A percentile compares a stretch with the other conserved stretches of the same genome.
Evolutionary conservation across 1,140 invertebrate species (phyloP).

Genomic region (Pseudomyrmex cubaensis): DNA sequence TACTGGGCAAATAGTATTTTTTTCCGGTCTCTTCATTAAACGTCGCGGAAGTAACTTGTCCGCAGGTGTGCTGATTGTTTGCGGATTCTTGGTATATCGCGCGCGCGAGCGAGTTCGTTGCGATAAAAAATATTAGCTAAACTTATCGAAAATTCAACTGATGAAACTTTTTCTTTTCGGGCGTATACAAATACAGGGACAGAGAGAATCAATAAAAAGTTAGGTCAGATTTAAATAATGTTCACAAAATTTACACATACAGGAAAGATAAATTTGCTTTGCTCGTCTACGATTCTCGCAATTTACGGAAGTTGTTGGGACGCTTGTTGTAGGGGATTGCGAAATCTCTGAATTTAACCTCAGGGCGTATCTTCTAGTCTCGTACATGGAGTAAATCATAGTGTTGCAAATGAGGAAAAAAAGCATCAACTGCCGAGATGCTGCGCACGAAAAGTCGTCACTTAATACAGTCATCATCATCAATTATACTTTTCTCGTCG

Average conservation of each 20-base stretch:
- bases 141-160: conserved; percentile 30
- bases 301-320: background rate
- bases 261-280: background rate
- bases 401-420: background rate
- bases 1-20: conserved; percentile 51
- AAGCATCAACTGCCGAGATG: conserved; percentile 14
- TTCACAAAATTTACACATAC: background rate
- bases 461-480: conserved; percentile 47
- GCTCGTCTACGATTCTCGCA: background rate
- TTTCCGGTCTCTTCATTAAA: conserved; percentile 52
- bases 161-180: conserved; percentile 11
- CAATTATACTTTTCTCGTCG: conserved; percentile 40
- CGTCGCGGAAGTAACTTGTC: conserved; percentile 48
- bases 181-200: background rate
- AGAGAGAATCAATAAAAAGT: conserved; percentile 2
- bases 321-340: background rate
- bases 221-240: background rate
- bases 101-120: background rate
- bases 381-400: conserved; percentile 12
- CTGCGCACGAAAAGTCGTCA: conserved; percentile 37
- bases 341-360: conserved; percentile 16
- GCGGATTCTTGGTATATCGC: conserved; percentile 7
- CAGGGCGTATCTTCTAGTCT: conserved; percentile 8
- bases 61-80: conserved; percentile 41
- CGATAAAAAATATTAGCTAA: conserved; percentile 34